Evolutionary conservation across 2,797 vertebrate species (phyloP).

Genomic region (Toxotes lorentzi): DNA sequence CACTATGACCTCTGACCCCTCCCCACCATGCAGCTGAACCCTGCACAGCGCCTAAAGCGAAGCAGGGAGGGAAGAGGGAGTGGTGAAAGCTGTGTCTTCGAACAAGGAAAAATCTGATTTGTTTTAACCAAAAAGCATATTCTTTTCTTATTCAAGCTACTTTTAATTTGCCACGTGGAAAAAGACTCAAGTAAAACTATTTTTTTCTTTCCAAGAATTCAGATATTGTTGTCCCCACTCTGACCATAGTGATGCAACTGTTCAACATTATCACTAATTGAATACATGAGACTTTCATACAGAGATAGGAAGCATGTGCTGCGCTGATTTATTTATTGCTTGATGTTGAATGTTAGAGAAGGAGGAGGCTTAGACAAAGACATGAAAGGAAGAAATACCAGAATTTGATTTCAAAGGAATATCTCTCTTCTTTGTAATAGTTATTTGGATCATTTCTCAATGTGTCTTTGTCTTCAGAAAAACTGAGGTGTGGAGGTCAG

Average conservation of each 20-base stretch:
- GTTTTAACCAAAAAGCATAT: constrained; percentile 6
- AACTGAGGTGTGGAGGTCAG: neutral
- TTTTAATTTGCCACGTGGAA: constrained; percentile 10
- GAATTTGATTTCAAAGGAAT: constrained; percentile 15
- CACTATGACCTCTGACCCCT: constrained; percentile 67
- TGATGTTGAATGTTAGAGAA: constrained; percentile 5
- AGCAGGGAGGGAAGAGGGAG: constrained; percentile 7
- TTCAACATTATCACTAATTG: constrained; percentile 50
- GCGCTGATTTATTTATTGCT: constrained; percentile 47
- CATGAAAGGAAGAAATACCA: neutral
- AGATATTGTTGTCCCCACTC: neutral
- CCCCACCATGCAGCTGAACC: constrained; percentile 63
- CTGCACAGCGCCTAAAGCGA: constrained; percentile 54
- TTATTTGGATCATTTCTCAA: neutral
- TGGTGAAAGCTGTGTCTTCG: neutral
- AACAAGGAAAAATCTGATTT: constrained; percentile 24
- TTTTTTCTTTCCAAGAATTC: neutral
- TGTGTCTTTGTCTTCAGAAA: constrained; percentile 8
- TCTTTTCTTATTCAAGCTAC: constrained; percentile 6
- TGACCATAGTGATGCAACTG: constrained; percentile 25
- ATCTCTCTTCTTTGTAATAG: neutral
- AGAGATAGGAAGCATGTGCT: constrained; percentile 36
- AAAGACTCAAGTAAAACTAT: constrained; percentile 1
- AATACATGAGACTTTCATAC: constrained; percentile 44
- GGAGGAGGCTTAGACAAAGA: neutral